Base-by-base conservation (phyloP, 1,140 invertebrate genomes). In the Amphibalanus amphitrite region DNA sequence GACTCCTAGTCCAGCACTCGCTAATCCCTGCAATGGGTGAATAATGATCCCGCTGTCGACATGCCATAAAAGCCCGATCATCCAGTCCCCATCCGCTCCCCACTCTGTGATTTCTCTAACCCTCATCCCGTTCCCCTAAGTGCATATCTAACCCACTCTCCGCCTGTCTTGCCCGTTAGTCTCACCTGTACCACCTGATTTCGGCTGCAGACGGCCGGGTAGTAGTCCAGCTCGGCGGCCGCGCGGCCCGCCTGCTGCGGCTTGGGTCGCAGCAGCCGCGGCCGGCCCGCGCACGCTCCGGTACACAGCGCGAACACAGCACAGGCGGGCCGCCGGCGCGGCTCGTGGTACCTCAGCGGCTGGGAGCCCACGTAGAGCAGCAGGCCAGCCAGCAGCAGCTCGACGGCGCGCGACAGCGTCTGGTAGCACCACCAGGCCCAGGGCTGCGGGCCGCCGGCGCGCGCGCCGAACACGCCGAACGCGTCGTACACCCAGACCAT, bases 381-480 rank as follows among this genome's bases (percentile, higher is more conserved):
- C 23, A 92, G 81, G 15, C 87, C 86, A 73, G 91, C 90, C 75
- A 94, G 88, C 0, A 87, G 86, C 29, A 93, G 85, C 78, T 95
- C 92, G 40, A 93, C 85, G 0, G 93, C 81, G 28, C 92, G 84
- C 33, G 93, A 83, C 1, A 88, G 88, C 74, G 92, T 88, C 75
- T 93, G 90, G 81, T 91, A 93, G 20, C 89, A 88, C 90, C 91
- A 94, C 83, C 92, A 90, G 10, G 93, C 82, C 92, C 92, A 95
- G 0, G 85, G 83, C 29, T 0, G 74, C 72, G 59, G 72, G 70
- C 74, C 23, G 3, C 3, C n/a, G 17, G 3, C 23, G 3, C 28
- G 0, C 74, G 75, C 77, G 65, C 71, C 71, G 70, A 75, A 25
- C 73, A 78, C 69, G 73, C 78, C 75, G 69, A 85, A 80, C 74